Percentiles rank a stretch among this genome's conserved stretches.
Conservation (phyloP, 2,797 vertebrate genomes). For the Thaleichthys pacificus region DNA sequence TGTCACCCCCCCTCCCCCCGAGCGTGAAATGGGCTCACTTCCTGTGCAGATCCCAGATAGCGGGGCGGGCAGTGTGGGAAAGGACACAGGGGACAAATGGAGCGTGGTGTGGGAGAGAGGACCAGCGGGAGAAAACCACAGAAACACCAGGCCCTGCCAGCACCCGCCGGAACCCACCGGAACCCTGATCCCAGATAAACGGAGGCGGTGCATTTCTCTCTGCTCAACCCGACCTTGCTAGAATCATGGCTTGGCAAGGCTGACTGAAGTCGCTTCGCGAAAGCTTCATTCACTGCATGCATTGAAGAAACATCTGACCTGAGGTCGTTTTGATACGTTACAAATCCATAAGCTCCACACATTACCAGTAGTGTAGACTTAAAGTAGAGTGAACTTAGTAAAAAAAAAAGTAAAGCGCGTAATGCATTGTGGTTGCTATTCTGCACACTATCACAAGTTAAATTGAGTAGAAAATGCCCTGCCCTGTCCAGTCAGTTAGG, state of each 20-base stretch:
- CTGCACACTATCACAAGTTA: too few species aligned
- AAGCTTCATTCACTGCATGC: too few species aligned
- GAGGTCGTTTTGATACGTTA: too few species aligned
- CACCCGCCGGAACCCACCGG: neutral
- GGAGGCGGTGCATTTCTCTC: neutral
- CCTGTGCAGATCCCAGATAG: slow-evolving; percentile 50
- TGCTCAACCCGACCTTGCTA: neutral
- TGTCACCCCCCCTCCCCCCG: slow-evolving; percentile 18
- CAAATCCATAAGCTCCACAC: too few species aligned
- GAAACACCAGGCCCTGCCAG: neutral
- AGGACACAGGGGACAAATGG: slow-evolving; percentile 17
- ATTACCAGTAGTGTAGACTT: too few species aligned
- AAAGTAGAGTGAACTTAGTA: too few species aligned
- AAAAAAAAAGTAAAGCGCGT: too few species aligned
- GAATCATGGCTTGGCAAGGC: neutral
- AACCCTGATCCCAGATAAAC: neutral
- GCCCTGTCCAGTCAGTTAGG: neutral
- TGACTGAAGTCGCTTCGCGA: too few species aligned
- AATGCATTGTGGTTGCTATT: too few species aligned
- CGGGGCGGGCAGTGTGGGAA: slow-evolving; percentile 37
- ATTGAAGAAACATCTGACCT: too few species aligned
- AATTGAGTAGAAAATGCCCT: neutral
- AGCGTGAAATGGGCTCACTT: slow-evolving; percentile 54
- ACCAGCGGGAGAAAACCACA: neutral
- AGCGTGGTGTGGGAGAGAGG: neutral